Evolutionary conservation across 2,797 vertebrate species (phyloP).

Genomic region (Myiothlypis coronata): DNA sequence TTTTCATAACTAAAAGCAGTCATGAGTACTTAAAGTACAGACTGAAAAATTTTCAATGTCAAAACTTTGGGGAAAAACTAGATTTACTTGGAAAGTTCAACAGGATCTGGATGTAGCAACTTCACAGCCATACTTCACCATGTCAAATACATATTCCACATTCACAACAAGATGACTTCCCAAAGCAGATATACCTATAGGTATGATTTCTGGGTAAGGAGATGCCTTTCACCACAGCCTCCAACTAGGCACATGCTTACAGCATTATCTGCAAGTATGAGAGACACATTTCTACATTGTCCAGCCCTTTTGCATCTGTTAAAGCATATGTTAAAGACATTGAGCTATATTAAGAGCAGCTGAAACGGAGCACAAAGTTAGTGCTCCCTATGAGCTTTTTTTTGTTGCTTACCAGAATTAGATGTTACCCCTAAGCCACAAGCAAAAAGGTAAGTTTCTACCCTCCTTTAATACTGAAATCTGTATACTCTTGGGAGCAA

Average conservation of each 20-base stretch:
- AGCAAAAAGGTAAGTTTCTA: background rate
- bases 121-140: background rate
- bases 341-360: background rate
- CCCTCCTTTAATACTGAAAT: background rate
- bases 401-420: background rate
- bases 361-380: background rate
- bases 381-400: background rate
- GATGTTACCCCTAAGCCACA: background rate
- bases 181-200: background rate
- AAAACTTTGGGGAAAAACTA: background rate
- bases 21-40: background rate
- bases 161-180: background rate
- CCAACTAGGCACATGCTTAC: background rate
- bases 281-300: background rate
- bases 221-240: background rate
- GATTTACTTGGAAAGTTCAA: background rate
- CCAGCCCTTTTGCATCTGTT: background rate
- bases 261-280: background rate
- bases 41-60: constrained; percentile 11
- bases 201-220: background rate
- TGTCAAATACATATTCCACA: background rate
- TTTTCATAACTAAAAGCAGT: constrained; percentile 52
- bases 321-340: background rate
- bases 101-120: background rate
- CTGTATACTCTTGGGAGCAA: background rate